Conservation (phyloP, 2,113 vertebrate species). For the Colius striatus region DNA sequence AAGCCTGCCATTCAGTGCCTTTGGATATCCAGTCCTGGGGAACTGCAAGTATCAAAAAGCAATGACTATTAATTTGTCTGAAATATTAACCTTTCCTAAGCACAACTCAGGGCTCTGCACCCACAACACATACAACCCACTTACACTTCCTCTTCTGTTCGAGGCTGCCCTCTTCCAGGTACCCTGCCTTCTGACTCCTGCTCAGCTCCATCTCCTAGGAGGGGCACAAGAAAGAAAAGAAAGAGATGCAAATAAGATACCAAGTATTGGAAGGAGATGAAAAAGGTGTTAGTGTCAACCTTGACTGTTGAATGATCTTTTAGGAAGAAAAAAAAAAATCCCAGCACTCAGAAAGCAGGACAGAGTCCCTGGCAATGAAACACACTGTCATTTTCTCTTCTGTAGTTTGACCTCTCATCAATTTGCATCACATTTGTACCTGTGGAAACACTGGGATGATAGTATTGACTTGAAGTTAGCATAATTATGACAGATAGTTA, state of each 20-base stretch:
- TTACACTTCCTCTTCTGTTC: slow-evolving; percentile 62
- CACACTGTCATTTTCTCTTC: background rate
- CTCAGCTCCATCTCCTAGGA: background rate
- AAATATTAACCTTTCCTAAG: background rate
- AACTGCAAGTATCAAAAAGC: background rate
- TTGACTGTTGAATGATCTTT: background rate
- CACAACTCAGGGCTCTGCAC: background rate
- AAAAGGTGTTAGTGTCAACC: background rate
- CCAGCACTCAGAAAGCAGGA: background rate
- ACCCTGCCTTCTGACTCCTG: background rate
- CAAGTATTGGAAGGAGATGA: background rate
- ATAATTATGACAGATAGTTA: background rate
- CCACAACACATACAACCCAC: background rate
- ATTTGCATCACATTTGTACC: background rate
- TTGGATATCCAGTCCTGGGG: background rate
- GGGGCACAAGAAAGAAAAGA: background rate
- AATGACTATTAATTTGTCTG: background rate
- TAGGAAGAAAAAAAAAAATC: background rate
- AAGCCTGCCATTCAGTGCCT: background rate
- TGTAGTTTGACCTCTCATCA: no score
- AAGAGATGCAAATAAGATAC: background rate
- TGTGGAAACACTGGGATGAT: background rate
- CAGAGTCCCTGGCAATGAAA: background rate
- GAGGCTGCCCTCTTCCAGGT: slow-evolving; percentile 62
- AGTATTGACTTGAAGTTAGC: background rate